Conservation (phyloP, 1,140 invertebrate species). For the Rhopalosiphum maidis region DNA sequence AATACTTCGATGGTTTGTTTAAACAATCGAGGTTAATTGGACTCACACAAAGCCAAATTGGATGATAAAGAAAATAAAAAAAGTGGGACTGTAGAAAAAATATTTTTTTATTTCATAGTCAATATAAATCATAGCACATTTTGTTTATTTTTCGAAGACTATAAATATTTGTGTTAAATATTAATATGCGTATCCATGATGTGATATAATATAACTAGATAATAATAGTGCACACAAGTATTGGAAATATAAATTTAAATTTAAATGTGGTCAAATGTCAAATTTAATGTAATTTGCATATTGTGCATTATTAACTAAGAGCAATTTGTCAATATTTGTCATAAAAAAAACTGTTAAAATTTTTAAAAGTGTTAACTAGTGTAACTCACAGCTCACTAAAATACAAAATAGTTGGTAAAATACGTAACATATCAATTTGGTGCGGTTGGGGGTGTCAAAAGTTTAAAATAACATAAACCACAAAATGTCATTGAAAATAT, state of each 20-base stretch:
- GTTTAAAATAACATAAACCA: neutral
- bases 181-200: too few relatives aligned
- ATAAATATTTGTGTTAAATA: neutral
- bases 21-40: neutral
- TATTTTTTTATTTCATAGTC: neutral
- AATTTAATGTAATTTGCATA: neutral
- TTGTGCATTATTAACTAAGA: neutral
- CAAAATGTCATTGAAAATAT: neutral
- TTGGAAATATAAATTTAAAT: neutral
- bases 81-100: neutral
- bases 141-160: neutral
- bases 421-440: neutral
- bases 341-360: too few relatives aligned
- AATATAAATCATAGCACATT: neutral
- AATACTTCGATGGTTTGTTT: neutral
- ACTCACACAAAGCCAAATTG: neutral
- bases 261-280: neutral
- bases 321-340: neutral
- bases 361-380: neutral
- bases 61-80: neutral
- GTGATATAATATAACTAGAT: neutral
- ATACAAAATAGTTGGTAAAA: neutral
- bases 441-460: neutral
- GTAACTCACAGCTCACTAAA: neutral
- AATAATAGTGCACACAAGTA: too few relatives aligned